Evolutionary conservation across 2,797 vertebrate genomes (phyloP).

Genomic region (Aldrovandia affinis): DNA sequence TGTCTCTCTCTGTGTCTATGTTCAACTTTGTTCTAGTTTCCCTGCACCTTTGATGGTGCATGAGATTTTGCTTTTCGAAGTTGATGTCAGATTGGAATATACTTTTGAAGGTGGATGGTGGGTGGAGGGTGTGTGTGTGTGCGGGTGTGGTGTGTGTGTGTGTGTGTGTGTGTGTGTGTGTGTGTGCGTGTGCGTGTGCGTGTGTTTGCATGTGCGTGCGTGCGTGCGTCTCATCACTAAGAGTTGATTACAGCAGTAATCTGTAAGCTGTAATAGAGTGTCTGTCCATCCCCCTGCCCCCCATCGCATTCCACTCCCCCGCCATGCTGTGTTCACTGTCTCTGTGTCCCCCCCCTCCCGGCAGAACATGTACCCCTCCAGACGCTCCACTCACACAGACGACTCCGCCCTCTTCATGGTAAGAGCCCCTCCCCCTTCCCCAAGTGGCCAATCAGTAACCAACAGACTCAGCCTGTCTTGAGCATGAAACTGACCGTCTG

Average conservation of each 20-base stretch:
- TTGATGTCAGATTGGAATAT: no score
- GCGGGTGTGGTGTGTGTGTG: neutral
- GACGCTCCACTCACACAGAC: slow-evolving; percentile 97
- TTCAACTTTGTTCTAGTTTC: neutral
- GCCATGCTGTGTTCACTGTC: neutral
- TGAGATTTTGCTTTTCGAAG: no score
- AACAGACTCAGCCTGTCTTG: neutral
- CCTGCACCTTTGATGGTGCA: no score
- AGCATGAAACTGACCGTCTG: no score
- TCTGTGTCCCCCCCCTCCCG: slow-evolving; percentile 66
- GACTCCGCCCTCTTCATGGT: slow-evolving; percentile 98
- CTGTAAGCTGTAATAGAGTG: no score
- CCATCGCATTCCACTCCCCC: no score
- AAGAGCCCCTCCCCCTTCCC: slow-evolving; percentile 64
- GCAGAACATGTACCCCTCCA: slow-evolving; percentile 88
- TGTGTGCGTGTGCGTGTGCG: neutral
- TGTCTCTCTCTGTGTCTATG: neutral
- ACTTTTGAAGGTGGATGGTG: neutral
- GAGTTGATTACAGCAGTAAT: neutral
- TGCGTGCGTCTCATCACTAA: neutral
- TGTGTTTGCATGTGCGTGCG: neutral
- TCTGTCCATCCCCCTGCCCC: no score
- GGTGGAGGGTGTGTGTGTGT: neutral
- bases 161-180: neutral
- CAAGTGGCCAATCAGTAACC: neutral